Evolutionary conservation across 2,113 vertebrate genomes (phyloP), one percentile per base, ranked within the genome.

Genomic region (Bujurquina vittata): DNA sequence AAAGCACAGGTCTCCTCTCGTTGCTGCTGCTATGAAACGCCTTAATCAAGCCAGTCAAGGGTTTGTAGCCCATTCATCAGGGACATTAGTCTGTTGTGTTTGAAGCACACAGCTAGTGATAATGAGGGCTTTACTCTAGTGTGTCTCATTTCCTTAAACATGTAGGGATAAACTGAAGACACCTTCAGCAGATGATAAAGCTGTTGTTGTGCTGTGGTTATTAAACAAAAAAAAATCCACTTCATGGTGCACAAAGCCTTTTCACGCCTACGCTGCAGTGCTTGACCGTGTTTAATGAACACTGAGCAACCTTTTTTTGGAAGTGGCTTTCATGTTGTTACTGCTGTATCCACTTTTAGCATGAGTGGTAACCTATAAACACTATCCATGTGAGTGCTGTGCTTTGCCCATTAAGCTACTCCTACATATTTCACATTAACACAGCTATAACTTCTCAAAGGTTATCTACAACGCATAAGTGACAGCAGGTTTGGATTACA

Each of bases 321-420:
- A 75, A 58, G 17, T 67, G 43, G 59, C 69, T 86, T 85, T 89
- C 49, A 88, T 22, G 17, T 58, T 84, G 35, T 72, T 26, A 80
- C 12, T 11, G 69, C 37, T 57, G 63, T 52, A 10, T 86, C 79
- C 23, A 83, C 67, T 83, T 88, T 90, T 88, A 88, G 76, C 60
- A 23, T 10, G 75, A 91, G 81, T 84, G 75, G 58, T 37, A 43
- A 79, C 87, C 69, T 79, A n/a, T 65, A 58, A 72, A 84, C 80
- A 78, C 72, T 15, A 3, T 63, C 56, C n/a, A 4, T 60, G 33
- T 22, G 12, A 84, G 60, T 33, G 15, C 75, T 78, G 56, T 84
- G 52, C 55, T 73, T 54, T 57, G 6, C 43, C 20, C 81, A 65
- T 80, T 79, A 58, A 35, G 8, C 18, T n/a, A 52, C 76, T 72